Percentiles rank a stretch among this genome's conserved stretches.
phyloP scores from a whole-genome alignment of 2,113 vertebrate species.

The Thoracochromis brauschi region DNA sequence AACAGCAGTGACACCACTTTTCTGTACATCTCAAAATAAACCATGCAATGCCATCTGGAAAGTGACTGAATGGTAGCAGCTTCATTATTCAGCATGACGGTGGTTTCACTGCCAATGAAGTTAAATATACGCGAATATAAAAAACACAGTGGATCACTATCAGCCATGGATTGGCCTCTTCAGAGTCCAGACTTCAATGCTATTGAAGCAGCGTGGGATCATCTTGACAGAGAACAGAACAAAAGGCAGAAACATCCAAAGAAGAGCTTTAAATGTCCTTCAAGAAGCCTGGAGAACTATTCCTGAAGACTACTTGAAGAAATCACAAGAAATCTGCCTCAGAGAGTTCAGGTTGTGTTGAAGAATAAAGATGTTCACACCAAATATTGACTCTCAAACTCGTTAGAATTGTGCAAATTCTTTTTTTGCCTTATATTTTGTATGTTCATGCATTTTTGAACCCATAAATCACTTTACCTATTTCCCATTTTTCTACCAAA shows the following conservation, averaged over 20 bases:
- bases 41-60: background rate
- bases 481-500: background rate
- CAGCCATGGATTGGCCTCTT: background rate
- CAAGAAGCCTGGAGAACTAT: background rate
- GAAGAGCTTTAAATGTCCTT: background rate
- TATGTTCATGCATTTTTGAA: background rate
- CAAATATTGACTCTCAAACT: background rate
- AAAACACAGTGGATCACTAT: background rate
- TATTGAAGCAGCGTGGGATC: background rate
- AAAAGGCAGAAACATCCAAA: background rate
- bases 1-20: background rate
- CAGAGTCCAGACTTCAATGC: fast-evolving
- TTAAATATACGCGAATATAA: fast-evolving
- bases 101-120: background rate
- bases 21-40: background rate
- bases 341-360: background rate
- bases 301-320: fast-evolving
- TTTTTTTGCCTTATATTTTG: background rate
- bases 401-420: background rate
- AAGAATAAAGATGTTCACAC: background rate
- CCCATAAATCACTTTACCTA: fast-evolving
- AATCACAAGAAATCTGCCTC: background rate
- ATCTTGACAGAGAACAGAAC: background rate
- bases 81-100: fast-evolving
- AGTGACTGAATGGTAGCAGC: background rate